These are phyloP conservation scores for Mandrillus leucophaeus DNA, from an alignment of 2,113 vertebrate species.

Conservation along the genomic window DNA sequence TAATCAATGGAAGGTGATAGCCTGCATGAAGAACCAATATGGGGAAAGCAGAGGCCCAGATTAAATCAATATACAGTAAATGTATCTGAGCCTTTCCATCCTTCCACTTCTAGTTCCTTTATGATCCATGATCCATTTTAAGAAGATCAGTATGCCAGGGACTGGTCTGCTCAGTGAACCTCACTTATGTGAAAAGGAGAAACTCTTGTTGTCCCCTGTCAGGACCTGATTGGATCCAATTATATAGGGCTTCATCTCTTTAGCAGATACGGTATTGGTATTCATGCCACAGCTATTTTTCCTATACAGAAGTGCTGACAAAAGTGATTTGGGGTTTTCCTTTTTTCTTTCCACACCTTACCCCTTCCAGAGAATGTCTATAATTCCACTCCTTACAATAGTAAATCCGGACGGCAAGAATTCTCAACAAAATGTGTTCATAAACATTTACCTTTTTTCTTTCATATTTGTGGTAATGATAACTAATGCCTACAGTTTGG, in stretches of 20 bases:
- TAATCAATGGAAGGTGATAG: not conserved
- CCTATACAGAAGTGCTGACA: not conserved
- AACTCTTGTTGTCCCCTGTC: not conserved
- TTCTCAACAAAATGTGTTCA: conserved; percentile 21
- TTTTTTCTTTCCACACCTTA: not conserved
- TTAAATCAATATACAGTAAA: not conserved
- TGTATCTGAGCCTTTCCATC: not conserved
- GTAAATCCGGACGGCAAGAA: conserved; percentile 12
- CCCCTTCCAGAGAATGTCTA: not conserved
- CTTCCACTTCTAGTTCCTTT: not conserved
- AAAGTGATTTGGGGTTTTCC: not conserved
- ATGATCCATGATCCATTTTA: not conserved
- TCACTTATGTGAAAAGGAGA: not conserved
- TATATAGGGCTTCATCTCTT: not conserved
- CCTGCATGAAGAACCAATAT: not conserved
- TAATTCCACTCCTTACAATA: conserved; percentile 25
- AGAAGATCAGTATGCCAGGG: not conserved
- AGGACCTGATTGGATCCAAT: not conserved
- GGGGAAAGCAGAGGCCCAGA: not conserved
- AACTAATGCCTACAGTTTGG: not conserved
- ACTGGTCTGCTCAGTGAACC: not conserved
- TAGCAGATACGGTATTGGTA: not conserved
- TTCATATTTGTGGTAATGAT: not conserved
- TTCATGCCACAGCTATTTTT: not conserved
- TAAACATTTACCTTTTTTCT: conserved; percentile 42